Evolutionary conservation across 2,888 invertebrate genomes (phyloP).

Genomic region (Hydroisotoma schaefferi): DNA sequence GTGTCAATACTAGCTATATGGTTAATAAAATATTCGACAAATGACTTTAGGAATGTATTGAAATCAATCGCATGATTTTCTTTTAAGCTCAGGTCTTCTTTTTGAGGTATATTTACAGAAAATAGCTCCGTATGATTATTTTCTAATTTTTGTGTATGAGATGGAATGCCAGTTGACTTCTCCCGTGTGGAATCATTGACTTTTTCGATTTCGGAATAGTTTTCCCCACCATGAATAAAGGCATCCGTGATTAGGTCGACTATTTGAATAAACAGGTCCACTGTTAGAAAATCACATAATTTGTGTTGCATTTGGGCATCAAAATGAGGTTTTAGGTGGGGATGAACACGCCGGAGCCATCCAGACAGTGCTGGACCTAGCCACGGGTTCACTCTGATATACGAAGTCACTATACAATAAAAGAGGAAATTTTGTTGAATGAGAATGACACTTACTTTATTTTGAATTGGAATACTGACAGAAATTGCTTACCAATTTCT

Average conservation of each 20-base stretch:
- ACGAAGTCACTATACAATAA: constrained; percentile 28
- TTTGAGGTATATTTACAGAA: background rate
- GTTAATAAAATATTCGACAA: constrained; percentile 20
- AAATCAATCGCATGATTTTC: background rate
- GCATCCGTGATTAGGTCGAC: constrained; percentile 40
- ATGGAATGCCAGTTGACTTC: background rate
- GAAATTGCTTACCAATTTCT: constrained; percentile 30
- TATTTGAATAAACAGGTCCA: constrained; percentile 33
- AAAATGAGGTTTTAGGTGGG: constrained; percentile 37
- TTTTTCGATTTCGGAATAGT: background rate
- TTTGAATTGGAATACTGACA: too few relatives aligned
- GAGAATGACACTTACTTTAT: too few relatives aligned
- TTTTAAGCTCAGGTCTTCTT: background rate
- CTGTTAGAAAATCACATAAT: constrained; percentile 25
- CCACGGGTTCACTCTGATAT: constrained; percentile 26
- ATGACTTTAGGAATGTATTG: constrained; percentile 7
- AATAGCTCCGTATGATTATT: background rate
- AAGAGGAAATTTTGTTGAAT: background rate
- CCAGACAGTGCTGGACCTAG: constrained; percentile 34
- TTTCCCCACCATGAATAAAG: constrained; percentile 22
- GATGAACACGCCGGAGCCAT: constrained; percentile 34
- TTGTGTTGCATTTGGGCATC: constrained; percentile 24
- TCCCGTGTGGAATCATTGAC: background rate
- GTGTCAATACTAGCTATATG: constrained; percentile 30
- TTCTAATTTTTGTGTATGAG: constrained; percentile 7